These are phyloP conservation scores for Gryon sp. DNA, from an alignment of 1,140 invertebrate genomes.

Conservation along the genomic window DNA sequence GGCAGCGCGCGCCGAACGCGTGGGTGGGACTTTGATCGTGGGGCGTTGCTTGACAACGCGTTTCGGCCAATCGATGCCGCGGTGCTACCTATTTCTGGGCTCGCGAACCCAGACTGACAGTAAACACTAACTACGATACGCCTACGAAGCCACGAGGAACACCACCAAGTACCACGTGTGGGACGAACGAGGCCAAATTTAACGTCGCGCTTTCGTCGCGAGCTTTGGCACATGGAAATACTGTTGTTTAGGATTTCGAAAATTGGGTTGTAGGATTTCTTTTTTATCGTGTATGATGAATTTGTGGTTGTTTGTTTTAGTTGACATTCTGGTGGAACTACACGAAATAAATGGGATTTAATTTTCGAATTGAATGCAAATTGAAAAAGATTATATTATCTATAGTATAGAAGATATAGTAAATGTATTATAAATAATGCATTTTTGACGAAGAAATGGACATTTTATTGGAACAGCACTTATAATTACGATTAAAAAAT, in stretches of 20 bases:
- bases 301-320: conserved; percentile 16
- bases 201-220: conserved; percentile 24
- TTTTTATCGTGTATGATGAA: conserved; percentile 22
- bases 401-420: too few relatives aligned
- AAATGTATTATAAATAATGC: too few relatives aligned
- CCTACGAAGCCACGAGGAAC: conserved; percentile 56
- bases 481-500: too few relatives aligned
- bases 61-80: conserved; percentile 27
- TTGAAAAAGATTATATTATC: too few relatives aligned
- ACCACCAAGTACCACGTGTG: conserved; percentile 46
- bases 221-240: conserved; percentile 55
- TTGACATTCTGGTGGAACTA: not conserved
- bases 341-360: conserved; percentile 2
- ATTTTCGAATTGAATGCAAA: conserved; percentile 5
- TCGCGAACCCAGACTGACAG: conserved; percentile 53
- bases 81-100: conserved; percentile 36
- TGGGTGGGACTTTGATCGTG: conserved; percentile 34
- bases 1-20: conserved; percentile 54
- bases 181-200: conserved; percentile 28
- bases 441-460: too few relatives aligned
- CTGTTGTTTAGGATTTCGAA: conserved; percentile 50
- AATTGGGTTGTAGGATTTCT: conserved; percentile 34
- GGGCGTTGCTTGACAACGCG: conserved; percentile 21
- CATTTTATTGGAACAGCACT: too few relatives aligned
- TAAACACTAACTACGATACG: conserved; percentile 64